Evolutionary conservation across 2,113 vertebrate species (phyloP), one percentile per base, ranked within the genome.

Genomic region (Oryzias celebensis): DNA sequence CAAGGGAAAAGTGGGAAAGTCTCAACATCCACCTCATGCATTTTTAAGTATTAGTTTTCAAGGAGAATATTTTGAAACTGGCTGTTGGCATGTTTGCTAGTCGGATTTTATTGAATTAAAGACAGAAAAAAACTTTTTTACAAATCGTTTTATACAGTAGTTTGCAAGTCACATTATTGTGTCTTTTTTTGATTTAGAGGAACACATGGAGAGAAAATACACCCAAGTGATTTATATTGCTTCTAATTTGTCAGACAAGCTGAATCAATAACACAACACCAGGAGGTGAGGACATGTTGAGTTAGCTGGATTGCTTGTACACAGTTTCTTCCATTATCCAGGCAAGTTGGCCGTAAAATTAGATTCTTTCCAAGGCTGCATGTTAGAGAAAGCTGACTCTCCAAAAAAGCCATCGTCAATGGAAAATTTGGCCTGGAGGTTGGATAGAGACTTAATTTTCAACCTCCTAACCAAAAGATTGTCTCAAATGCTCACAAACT

Each of bases 21-120:
- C 20, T 45, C 8, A 22, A 31, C 55, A 51, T 49, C 36, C 64
- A 53, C 16, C n/a, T 26, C 46, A 44, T 75, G 14, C 1, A 71
- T 71, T 70, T 72, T 82, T 76, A 1, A 73, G 52, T 43, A 5
- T 23, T 52, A n/a, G 50, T 47, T 77, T 54, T 72, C 70, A 75
- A 60, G 61, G 56, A 62, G 51, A 57, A 47, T 31, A 26, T 55
- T 58, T 63, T 43, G 28, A 14, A 45, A 14, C n/a, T 18, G 7
- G 1, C 42, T 71, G 44, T 58, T 71, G 52, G 17, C 16, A 48
- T 36, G 44, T 56, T 49, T 41, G 2, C 7, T 17, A 12, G 14
- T 5, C 4, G 14, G 2, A 13, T n/a, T 13, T 0, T 54, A 45
- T 36, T 55, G 14, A 64, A n/a, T n/a, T 20, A n/a, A 1, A 36